Base-by-base conservation (phyloP, 2,888 invertebrate species). In the Plemyria rubiginata region DNA sequence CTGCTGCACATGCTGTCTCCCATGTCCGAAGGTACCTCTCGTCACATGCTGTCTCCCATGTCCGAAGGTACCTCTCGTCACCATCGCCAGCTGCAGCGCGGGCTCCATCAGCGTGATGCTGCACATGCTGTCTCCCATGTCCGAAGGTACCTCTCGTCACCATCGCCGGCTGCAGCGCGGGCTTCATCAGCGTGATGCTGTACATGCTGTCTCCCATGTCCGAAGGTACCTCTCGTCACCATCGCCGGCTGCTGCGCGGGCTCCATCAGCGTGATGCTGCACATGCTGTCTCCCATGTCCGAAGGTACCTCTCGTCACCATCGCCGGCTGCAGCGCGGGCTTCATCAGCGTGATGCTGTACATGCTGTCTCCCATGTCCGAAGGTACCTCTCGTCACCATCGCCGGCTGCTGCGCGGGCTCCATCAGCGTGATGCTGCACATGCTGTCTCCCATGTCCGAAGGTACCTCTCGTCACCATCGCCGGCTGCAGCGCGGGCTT, bases 141-240 rank as follows among this genome's bases (percentile, higher is more conserved):
- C 95, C 0, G 90, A 90, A 82, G 95, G 94, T 81, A n/a, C n/a
- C n/a, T n/a, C n/a, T n/a, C 0, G 94, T 96, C 0, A 96, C 96
- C 0, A 83, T 96, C 13, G 77, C 94, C 0, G 96, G 96, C 0
- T 94, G 94, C 81, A 93, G 94, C 49, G 93, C 94, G 0, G 94
- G 94, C 0, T 88, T 91, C 0, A 82, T 84, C 67, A 93, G 94
- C 49, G 88, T 92, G 3, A 85, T 88, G 22, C 77, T 94, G 61
- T 94, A 94, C 62, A 89, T 95, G 88, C 90, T 95, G 0, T 96
- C 96, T 0, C 95, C 95, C 0, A 94, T 96, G 94, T 94, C 95
- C 0, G 90, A 90, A 82, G 95, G 94, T 81, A n/a, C n/a, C n/a
- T n/a, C n/a, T n/a, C 0, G 94, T 96, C 0, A 96, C 96, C 0